These are phyloP conservation scores for Actinia equina DNA, from an alignment of 64 coral and sea anemone species.

Conservation along the genomic window DNA sequence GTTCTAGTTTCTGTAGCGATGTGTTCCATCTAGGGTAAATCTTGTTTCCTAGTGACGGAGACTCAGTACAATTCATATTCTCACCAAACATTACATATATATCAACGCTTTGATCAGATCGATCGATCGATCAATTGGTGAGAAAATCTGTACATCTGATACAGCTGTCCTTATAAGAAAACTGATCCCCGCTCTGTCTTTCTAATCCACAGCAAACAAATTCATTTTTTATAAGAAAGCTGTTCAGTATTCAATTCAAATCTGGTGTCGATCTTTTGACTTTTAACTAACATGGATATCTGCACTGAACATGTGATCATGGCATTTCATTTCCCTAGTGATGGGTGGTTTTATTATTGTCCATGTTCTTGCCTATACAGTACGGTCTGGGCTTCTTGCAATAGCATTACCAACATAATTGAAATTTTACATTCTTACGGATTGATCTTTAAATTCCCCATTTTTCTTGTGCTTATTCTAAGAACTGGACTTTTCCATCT, in stretches of 20 bases:
- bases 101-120: neutral
- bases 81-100: no score
- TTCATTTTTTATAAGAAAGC: neutral
- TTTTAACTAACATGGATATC: neutral
- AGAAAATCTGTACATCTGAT: neutral
- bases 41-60: neutral
- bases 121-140: neutral
- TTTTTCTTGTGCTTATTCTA: neutral
- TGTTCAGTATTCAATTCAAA: neutral
- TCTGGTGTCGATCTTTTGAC: conserved; percentile 8
- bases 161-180: neutral
- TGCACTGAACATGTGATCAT: neutral
- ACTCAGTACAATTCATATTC: no score
- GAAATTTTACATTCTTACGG: neutral
- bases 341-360: neutral
- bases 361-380: neutral
- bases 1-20: neutral
- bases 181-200: neutral
- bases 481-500: neutral
- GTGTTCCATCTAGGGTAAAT: neutral
- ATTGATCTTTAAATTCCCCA: neutral
- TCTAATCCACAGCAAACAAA: neutral
- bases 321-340: neutral
- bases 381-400: neutral
- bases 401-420: neutral